These are phyloP conservation scores for Microtus richardsoni DNA, from an alignment of 2,113 vertebrate species.

Conservation along the genomic window DNA sequence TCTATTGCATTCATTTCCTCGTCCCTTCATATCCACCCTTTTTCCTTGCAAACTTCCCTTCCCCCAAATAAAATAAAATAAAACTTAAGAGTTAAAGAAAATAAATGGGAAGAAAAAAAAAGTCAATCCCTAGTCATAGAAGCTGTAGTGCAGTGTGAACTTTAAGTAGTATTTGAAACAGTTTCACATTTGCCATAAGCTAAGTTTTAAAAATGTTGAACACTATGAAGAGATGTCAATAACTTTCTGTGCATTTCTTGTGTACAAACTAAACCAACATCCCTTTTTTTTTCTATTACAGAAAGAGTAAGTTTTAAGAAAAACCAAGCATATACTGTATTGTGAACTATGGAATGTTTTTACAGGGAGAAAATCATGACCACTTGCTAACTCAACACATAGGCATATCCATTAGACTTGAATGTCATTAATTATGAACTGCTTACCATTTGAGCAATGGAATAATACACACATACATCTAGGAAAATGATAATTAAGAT, in stretches of 20 bases:
- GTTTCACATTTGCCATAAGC: too few relatives aligned
- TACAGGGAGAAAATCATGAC: background rate
- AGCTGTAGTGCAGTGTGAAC: too few relatives aligned
- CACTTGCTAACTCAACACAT: background rate
- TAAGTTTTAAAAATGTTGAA: background rate
- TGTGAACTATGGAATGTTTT: background rate
- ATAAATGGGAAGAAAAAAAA: background rate
- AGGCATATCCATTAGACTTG: background rate
- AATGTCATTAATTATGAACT: background rate
- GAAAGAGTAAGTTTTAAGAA: background rate
- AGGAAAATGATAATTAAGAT: background rate
- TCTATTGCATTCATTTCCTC: background rate
- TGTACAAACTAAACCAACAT: background rate
- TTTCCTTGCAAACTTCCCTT: background rate
- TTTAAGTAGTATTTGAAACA: too few relatives aligned
- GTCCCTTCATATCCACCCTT: background rate
- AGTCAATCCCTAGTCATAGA: background rate
- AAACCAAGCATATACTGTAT: background rate
- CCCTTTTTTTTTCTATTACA: background rate
- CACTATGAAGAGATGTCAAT: background rate
- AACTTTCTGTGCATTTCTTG: background rate
- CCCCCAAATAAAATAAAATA: background rate
- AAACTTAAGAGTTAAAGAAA: background rate
- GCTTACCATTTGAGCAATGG: background rate
- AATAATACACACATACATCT: background rate